Base-by-base conservation (phyloP, 2,113 vertebrate genomes). In the Eonycteris spelaea region DNA sequence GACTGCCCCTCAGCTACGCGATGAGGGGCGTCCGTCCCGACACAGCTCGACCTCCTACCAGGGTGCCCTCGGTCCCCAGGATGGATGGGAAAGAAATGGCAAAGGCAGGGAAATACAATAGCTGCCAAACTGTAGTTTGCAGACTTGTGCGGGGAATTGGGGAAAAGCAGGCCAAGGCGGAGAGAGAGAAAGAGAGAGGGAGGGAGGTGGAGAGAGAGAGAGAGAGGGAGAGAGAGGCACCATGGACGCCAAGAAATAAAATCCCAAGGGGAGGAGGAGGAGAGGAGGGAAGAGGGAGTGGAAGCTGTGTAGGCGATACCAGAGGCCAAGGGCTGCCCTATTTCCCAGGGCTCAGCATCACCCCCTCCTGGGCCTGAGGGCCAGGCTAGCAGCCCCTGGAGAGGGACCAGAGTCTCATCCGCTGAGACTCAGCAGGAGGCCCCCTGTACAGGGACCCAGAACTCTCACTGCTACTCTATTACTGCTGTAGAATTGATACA, bases 221-320 rank as follows among this genome's bases (percentile, higher is more conserved):
- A 57, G n/a, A 59, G 59, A 43, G 59, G 33, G 67, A 71, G 38
- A 55, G 70, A 83, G 45, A 74, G 53, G 51, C 30, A 59, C 96
- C 71, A 24, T n/a, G 71, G 92, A 95, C 86, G 95, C 73, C 73
- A 40, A 77, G 90, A 90, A 89, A 95, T 95, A 96, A 97, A 97
- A 75, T 90, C 77, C 8, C 51, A 33, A 53, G 86, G 74, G 95
- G 71, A 80, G 80, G 53, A 48, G 67, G 13, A 51, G n/a, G 84
- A 33, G 61, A 3, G 5, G 53, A 59, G 78, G 5, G 43, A 40
- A 33, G 57, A 65, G 43, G 33, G 35, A 71, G 79, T 94, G 68
- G 93, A 73, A 70, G 45, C 38, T 14, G 1, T 13, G 65, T 15
- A 16, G 51, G 26, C 48, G 91, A 78, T 73, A 85, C 53, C 40